Evolutionary conservation across 2,888 invertebrate genomes (phyloP).

Genomic region (Heliconius charithonia): DNA sequence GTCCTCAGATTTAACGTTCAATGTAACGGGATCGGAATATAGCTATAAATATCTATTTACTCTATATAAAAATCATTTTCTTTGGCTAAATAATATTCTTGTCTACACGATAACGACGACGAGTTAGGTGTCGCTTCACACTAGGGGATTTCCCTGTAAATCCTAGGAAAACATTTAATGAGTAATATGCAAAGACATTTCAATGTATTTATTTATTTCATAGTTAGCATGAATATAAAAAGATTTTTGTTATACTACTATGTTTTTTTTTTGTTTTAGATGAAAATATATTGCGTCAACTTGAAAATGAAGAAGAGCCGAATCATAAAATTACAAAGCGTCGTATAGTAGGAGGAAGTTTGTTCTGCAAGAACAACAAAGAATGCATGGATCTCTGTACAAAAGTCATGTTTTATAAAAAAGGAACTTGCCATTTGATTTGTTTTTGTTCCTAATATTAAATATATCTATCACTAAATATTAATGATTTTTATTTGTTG

Average conservation of each 20-base stretch:
- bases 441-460: conserved; percentile 34
- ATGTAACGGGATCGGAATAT: too few species aligned
- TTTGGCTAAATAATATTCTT: neutral
- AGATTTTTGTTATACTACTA: too few species aligned
- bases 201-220: too few species aligned
- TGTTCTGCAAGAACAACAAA: conserved; percentile 31
- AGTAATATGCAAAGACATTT: too few species aligned
- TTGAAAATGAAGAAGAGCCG: neutral
- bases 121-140: neutral
- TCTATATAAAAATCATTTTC: neutral
- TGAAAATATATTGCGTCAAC: neutral
- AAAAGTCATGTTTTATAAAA: conserved; percentile 25
- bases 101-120: too few species aligned
- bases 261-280: neutral
- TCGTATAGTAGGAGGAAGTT: conserved; percentile 8
- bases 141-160: neutral
- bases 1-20: too few species aligned
- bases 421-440: conserved; percentile 34
- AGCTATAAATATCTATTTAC: neutral
- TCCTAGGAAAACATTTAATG: too few species aligned
- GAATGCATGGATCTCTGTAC: conserved; percentile 32
- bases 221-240: neutral
- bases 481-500: neutral
- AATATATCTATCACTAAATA: neutral
- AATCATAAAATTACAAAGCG: neutral